phyloP scores from a whole-genome alignment of 2,113 vertebrate species.

The Microtus pennsylvanicus region DNA sequence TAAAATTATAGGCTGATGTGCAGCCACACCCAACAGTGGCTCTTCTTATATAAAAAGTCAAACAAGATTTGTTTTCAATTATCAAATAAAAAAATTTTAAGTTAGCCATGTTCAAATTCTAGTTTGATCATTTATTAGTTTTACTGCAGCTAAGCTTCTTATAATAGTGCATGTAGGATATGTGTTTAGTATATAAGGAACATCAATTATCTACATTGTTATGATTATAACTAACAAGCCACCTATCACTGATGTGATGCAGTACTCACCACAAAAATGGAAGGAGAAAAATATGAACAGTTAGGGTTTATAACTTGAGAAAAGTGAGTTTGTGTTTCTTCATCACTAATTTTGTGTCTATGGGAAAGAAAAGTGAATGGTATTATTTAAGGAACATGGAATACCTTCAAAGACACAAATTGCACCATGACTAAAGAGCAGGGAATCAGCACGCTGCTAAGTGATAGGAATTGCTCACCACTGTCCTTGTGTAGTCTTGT shows the following conservation, averaged over 20 bases:
- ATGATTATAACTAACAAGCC: not conserved
- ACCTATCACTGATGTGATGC: not conserved
- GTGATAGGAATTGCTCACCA: not conserved
- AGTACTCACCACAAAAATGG: not conserved
- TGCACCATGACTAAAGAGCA: not conserved
- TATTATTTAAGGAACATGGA: not conserved
- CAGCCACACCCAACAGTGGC: conserved; percentile 54
- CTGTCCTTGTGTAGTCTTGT: not conserved
- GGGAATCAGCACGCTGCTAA: rapidly evolving
- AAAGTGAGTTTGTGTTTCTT: not conserved
- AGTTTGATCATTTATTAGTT: conserved; percentile 26
- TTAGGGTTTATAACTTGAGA: not conserved
- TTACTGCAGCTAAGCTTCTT: not conserved
- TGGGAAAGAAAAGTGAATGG: not conserved
- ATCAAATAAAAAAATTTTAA: conserved; percentile 77
- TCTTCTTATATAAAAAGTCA: conserved; percentile 84
- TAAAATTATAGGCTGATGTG: not conserved
- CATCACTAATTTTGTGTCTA: not conserved
- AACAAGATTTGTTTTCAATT: conserved; percentile 80
- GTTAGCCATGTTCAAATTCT: conserved; percentile 80
- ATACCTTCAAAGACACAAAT: not conserved
- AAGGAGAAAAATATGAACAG: not conserved
- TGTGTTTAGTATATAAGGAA: not conserved
- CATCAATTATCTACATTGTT: not conserved
- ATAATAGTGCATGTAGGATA: conserved; percentile 14